Conservation (phyloP, 2,113 vertebrate genomes). For the Struthidea cinerea region DNA sequence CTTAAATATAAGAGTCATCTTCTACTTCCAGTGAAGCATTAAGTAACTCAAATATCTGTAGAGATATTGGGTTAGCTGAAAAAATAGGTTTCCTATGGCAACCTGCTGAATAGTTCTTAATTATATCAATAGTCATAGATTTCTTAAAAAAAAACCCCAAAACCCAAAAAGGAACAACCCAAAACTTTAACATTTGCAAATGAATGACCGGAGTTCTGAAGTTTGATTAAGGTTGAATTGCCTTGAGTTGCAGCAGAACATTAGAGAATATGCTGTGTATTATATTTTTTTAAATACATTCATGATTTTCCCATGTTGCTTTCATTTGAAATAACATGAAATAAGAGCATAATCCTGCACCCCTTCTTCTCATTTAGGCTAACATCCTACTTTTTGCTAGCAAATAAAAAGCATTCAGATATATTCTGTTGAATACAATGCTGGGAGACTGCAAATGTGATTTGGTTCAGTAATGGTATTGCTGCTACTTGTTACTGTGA, state of each 20-base stretch:
- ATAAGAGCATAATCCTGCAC: neutral
- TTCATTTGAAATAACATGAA: neutral
- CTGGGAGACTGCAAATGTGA: neutral
- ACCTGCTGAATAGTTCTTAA: conserved; percentile 18
- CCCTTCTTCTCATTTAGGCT: neutral
- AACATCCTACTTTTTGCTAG: neutral
- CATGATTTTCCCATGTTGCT: neutral
- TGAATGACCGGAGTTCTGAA: conserved; percentile 28
- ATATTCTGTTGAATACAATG: conserved; percentile 1
- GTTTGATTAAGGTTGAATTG: neutral
- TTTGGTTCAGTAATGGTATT: neutral
- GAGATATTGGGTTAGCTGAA: neutral
- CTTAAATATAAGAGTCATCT: neutral
- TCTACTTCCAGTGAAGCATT: neutral
- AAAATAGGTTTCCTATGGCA: neutral
- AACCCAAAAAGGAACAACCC: neutral
- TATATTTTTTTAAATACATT: neutral
- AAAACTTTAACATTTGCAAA: conserved; percentile 1
- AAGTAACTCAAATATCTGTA: neutral
- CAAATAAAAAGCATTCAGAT: conserved; percentile 13
- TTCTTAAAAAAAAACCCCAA: neutral
- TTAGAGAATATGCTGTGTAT: neutral
- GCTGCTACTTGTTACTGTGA: conserved; percentile 26
- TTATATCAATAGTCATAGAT: conserved; percentile 2
- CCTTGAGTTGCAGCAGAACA: neutral